Conservation (phyloP, 2,797 vertebrate species). For the Anguilla pacifica region DNA sequence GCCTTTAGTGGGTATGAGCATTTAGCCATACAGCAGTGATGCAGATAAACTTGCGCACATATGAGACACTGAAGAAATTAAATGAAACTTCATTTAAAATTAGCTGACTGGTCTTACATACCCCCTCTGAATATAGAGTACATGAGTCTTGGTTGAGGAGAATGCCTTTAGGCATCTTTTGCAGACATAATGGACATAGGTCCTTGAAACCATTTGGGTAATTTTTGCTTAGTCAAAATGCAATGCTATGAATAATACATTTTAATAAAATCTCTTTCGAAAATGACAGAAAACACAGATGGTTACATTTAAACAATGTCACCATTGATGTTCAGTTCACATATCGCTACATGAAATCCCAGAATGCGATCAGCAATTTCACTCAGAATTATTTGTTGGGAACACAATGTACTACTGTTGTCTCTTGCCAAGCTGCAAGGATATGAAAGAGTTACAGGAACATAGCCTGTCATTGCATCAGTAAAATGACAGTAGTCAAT, state of each 20-base stretch:
- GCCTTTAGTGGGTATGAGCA: neutral
- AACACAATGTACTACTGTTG: neutral
- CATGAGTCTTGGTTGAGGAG: neutral
- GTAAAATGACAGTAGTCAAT: neutral
- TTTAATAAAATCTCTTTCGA: neutral
- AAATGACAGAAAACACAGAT: conserved; percentile 3
- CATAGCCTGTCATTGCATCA: neutral
- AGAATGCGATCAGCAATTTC: conserved; percentile 11
- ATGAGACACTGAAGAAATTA: conserved; percentile 28
- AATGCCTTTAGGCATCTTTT: conserved; percentile 2
- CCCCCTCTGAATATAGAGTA: conserved; percentile 16
- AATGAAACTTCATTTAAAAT: conserved; percentile 24
- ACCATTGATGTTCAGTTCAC: neutral
- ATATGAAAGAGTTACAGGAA: conserved; percentile 5
- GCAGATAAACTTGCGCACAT: conserved; percentile 18
- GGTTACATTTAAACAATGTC: conserved; percentile 17
- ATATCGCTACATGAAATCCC: neutral
- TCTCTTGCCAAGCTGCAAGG: neutral
- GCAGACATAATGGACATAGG: neutral
- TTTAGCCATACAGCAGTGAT: neutral
- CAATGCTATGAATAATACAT: neutral
- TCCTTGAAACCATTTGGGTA: conserved; percentile 24
- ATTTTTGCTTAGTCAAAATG: conserved; percentile 29
- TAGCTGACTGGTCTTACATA: conserved; percentile 25
- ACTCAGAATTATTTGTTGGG: neutral